A percentile compares a stretch with the other conserved stretches of the same genome.
phyloP scores from a whole-genome alignment of 2,888 invertebrate genomes.

The Myopa tessellatipennis region DNA sequence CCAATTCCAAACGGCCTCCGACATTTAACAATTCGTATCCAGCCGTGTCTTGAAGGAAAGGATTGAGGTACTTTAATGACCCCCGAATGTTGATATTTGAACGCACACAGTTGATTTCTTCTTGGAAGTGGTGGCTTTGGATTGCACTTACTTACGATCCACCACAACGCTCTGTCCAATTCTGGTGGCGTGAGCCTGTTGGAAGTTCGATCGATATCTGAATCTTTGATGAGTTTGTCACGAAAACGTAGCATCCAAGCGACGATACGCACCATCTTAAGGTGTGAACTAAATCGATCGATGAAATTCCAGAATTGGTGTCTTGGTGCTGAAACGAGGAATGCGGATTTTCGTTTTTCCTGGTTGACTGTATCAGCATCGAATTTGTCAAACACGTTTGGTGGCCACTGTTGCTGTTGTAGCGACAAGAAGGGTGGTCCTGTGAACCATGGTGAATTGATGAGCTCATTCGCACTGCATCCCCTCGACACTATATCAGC shows the following conservation, averaged over 20 bases:
- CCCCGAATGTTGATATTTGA: conserved; percentile 9
- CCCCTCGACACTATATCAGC: conserved; percentile 36
- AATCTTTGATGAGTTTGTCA: background rate
- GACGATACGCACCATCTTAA: conserved; percentile 1
- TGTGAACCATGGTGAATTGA: conserved; percentile 36
- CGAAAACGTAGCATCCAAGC: conserved; percentile 24
- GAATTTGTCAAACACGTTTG: background rate
- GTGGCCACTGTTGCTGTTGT: conserved; percentile 11
- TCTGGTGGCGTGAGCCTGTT: background rate
- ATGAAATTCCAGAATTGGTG: conserved; percentile 22
- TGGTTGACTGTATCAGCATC: conserved; percentile 33
- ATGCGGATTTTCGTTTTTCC: conserved; percentile 38
- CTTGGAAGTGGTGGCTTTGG: conserved; percentile 31
- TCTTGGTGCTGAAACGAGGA: background rate
- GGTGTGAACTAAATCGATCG: conserved; percentile 15
- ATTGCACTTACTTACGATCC: conserved; percentile 34
- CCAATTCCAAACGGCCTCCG: conserved; percentile 40
- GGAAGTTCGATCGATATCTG: background rate
- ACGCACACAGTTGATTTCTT: conserved; percentile 9
- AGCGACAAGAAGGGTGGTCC: conserved; percentile 30
- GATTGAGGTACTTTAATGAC: conserved; percentile 41
- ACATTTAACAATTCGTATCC: conserved; percentile 42
- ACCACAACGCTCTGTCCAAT: background rate
- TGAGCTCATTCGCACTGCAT: conserved; percentile 31
- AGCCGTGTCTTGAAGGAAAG: conserved; percentile 34